Percentiles rank a stretch among this genome's conserved stretches.
Evolutionary conservation across 23 tunicate genomes (phyloP).

Genomic region (Styela clava): DNA sequence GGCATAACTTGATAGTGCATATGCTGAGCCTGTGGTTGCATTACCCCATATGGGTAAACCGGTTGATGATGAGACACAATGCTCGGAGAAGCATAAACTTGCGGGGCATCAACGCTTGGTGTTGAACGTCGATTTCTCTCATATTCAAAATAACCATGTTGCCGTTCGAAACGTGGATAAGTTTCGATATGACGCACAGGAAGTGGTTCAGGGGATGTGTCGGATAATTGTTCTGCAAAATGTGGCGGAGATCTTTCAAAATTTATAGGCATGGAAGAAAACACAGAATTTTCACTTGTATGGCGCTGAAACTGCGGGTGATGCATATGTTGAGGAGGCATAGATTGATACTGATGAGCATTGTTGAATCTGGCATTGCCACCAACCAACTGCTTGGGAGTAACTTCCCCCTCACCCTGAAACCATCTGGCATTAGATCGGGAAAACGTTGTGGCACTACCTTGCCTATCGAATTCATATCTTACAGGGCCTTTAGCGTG

Average conservation of each 20-base stretch:
- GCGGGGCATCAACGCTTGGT: background rate
- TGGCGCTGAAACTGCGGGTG: background rate
- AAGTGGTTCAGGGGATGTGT: background rate
- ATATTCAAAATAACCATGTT: background rate
- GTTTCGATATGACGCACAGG: background rate
- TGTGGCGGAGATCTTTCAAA: slow-evolving; percentile 10
- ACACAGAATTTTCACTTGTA: background rate
- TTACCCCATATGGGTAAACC: background rate
- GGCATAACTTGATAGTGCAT: background rate
- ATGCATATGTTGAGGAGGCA: slow-evolving; percentile 1
- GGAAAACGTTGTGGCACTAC: background rate
- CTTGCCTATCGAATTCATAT: background rate
- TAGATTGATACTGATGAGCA: background rate
- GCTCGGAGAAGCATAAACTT: background rate
- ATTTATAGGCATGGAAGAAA: background rate
- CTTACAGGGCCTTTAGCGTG: background rate
- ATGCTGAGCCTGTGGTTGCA: background rate
- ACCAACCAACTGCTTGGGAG: background rate
- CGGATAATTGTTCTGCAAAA: background rate
- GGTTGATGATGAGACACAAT: background rate
- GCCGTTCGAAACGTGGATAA: background rate
- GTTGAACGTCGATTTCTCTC: background rate
- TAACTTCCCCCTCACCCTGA: background rate
- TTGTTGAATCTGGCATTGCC: background rate
- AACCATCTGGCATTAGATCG: background rate